Evolutionary conservation across 2,113 vertebrate genomes (phyloP).

Genomic region (Chaenocephalus aceratus): DNA sequence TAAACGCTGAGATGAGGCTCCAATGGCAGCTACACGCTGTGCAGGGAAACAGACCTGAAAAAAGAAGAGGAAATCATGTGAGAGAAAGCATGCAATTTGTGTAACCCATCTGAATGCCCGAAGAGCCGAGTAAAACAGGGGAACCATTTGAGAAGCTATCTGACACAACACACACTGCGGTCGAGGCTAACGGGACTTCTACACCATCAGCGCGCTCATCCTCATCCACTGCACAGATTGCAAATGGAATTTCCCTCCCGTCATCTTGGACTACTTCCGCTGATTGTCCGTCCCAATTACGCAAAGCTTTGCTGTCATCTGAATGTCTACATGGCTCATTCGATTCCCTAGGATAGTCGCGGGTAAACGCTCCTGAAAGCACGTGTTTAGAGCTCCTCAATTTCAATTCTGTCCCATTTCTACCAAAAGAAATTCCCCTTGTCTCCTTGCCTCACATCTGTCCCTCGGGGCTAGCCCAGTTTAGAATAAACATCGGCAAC

Average conservation of each 20-base stretch:
- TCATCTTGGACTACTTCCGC: slow-evolving; percentile 11
- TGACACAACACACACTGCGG: neutral
- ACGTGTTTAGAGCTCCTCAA: slow-evolving; percentile 1
- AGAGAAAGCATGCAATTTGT: slow-evolving; percentile 8
- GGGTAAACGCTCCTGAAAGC: slow-evolving; percentile 13
- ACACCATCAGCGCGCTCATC: slow-evolving; percentile 22
- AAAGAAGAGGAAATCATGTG: slow-evolving; percentile 28
- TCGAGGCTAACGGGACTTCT: slow-evolving; percentile 20
- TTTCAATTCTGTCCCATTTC: slow-evolving; percentile 24
- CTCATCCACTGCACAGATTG: slow-evolving; percentile 37
- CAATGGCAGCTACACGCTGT: neutral
- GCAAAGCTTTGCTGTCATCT: slow-evolving; percentile 4
- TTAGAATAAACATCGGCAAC: slow-evolving; percentile 80
- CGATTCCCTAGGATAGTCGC: neutral
- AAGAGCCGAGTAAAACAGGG: slow-evolving; percentile 5
- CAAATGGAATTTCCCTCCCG: slow-evolving; percentile 31
- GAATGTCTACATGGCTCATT: slow-evolving; percentile 4
- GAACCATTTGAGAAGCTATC: slow-evolving; percentile 18
- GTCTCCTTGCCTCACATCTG: slow-evolving; percentile 53
- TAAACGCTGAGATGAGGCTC: slow-evolving; percentile 22
- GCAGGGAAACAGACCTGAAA: neutral
- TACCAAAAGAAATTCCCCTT: slow-evolving; percentile 37
- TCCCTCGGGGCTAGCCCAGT: slow-evolving; percentile 73
- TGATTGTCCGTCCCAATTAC: slow-evolving; percentile 14
- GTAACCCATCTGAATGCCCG: neutral